A percentile compares a stretch with the other conserved stretches of the same genome.
Conservation (phyloP, 1,140 invertebrate genomes). For the Pristionchus pacificus region DNA sequence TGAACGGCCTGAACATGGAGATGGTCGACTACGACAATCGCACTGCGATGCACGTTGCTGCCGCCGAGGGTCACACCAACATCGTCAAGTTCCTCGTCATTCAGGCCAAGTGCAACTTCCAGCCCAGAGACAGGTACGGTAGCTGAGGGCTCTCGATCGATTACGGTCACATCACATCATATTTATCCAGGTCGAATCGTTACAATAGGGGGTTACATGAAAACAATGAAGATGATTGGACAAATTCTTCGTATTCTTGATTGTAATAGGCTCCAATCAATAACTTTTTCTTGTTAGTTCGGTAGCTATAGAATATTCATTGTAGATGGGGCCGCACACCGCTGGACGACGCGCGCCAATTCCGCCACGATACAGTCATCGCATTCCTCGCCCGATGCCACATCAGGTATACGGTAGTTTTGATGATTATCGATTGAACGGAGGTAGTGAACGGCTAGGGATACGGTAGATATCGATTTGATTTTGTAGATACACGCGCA, state of each 20-base stretch:
- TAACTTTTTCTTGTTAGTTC: neutral
- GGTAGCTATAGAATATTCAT: neutral
- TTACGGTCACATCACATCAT: too few relatives aligned
- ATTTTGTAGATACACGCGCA: too few relatives aligned
- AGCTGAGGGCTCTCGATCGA: conserved; percentile 64
- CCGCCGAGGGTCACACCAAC: conserved; percentile 59
- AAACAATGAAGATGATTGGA: too few relatives aligned
- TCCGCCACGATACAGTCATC: conserved; percentile 42
- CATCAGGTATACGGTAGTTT: neutral
- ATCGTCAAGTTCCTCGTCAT: conserved; percentile 58
- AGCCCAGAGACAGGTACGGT: conserved; percentile 63
- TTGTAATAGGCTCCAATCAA: neutral
- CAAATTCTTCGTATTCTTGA: neutral
- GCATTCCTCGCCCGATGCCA: conserved; percentile 8
- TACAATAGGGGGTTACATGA: too few relatives aligned
- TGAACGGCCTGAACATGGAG: conserved; percentile 66
- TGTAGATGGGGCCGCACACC: conserved; percentile 52
- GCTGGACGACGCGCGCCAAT: conserved; percentile 50
- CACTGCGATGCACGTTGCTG: conserved; percentile 61
- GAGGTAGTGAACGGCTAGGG: too few relatives aligned
- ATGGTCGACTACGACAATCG: conserved; percentile 80
- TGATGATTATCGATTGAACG: too few relatives aligned
- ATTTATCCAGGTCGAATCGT: too few relatives aligned
- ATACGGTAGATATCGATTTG: too few relatives aligned
- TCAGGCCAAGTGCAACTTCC: conserved; percentile 68